Percentiles rank a stretch among this genome's conserved stretches.
phyloP scores from a whole-genome alignment of 1,140 invertebrate genomes.

The Drosophila ironensis region DNA sequence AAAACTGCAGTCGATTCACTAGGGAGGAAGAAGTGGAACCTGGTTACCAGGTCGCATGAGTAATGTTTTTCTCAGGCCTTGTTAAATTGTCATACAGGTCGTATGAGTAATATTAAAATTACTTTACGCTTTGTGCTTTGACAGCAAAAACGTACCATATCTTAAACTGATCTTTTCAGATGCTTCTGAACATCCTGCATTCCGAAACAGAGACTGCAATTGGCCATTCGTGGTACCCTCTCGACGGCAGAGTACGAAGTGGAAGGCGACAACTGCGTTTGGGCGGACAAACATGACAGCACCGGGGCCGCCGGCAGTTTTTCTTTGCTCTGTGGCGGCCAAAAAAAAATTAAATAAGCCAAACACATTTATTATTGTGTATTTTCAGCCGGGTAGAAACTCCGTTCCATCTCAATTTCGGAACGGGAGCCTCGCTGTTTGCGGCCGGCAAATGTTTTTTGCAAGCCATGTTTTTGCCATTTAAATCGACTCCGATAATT shows the following conservation, averaged over 20 bases:
- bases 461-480: background rate
- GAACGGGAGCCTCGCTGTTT: background rate
- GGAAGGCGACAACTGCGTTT: conserved; percentile 63
- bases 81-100: no score
- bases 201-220: no score
- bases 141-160: no score
- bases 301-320: conserved; percentile 2
- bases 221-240: background rate
- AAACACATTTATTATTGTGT: conserved; percentile 5
- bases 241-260: background rate
- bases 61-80: no score
- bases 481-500: background rate
- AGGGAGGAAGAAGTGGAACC: no score
- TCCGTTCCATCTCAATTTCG: background rate
- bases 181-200: no score
- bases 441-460: background rate
- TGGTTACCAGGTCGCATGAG: no score
- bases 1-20: no score
- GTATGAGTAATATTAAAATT: no score
- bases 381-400: conserved; percentile 1
- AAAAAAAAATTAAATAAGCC: conserved; percentile 8
- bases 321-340: conserved; percentile 7
- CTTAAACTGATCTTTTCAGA: no score
- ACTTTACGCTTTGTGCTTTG: no score
- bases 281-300: conserved; percentile 37